phyloP scores from a whole-genome alignment of 2,888 invertebrate genomes.

The Eremobia ochroleuca region DNA sequence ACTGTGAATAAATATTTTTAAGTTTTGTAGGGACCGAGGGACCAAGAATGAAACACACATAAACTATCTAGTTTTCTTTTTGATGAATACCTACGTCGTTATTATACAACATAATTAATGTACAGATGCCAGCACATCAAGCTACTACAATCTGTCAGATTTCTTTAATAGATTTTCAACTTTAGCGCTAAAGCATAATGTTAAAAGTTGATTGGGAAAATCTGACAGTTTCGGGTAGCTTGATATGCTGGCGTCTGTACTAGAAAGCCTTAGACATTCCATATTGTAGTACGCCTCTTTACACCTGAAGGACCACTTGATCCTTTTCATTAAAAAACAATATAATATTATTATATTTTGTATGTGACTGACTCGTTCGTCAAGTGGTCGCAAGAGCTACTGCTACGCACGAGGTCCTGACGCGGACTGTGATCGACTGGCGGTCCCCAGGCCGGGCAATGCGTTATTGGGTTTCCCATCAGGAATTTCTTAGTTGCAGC shows the following conservation, averaged over 20 bases:
- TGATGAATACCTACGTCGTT: background rate
- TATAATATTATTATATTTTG: background rate
- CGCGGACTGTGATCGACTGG: background rate
- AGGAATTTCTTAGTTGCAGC: background rate
- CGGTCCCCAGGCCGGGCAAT: background rate
- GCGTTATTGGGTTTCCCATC: background rate
- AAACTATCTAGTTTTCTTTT: background rate
- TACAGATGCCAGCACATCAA: too few relatives aligned
- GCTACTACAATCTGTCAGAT: too few relatives aligned
- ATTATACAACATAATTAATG: background rate
- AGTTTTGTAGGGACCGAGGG: too few relatives aligned
- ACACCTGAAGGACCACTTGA: background rate
- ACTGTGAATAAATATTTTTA: background rate
- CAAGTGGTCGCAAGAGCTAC: background rate
- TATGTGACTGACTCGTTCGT: background rate
- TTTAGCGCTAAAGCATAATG: too few relatives aligned
- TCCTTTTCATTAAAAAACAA: background rate
- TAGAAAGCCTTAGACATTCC: background rate
- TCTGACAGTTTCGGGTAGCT: too few relatives aligned
- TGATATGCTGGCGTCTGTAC: too few relatives aligned
- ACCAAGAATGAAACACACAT: background rate
- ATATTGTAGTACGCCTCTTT: background rate
- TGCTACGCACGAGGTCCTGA: background rate
- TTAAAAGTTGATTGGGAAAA: too few relatives aligned
- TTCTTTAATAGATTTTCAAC: too few relatives aligned